These are phyloP conservation scores for Agrypnia vestita DNA, from an alignment of 1,140 invertebrate species.

Conservation along the genomic window DNA sequence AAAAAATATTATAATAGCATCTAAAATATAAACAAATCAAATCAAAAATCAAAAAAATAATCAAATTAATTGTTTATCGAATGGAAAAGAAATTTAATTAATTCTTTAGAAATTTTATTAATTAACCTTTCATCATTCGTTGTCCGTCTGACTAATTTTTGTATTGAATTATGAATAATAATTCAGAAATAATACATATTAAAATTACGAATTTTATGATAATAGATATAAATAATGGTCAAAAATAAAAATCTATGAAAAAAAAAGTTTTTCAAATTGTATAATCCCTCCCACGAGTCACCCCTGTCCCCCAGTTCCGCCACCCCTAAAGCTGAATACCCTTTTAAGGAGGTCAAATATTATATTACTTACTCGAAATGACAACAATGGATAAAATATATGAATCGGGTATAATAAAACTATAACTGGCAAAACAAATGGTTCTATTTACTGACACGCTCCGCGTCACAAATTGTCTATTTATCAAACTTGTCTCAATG, in stretches of 20 bases:
- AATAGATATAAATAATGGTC: too few relatives aligned
- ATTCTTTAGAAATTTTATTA: too few relatives aligned
- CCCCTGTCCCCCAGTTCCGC: constrained; percentile 4
- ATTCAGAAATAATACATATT: too few relatives aligned
- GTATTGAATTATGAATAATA: not conserved
- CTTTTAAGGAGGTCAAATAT: constrained; percentile 61
- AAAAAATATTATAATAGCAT: too few relatives aligned
- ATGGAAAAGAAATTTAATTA: too few relatives aligned
- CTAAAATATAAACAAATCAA: too few relatives aligned
- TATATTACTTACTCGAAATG: constrained; percentile 55
- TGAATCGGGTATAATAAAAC: constrained; percentile 60
- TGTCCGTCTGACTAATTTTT: not conserved
- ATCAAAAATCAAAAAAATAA: too few relatives aligned
- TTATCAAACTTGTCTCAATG: constrained; percentile 55
- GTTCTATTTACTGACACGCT: constrained; percentile 61
- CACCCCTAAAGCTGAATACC: constrained; percentile 53
- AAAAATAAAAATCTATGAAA: too few relatives aligned
- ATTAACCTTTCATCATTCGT: not conserved
- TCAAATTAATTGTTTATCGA: too few relatives aligned
- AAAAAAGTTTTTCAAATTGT: not conserved
- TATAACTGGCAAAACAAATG: constrained; percentile 61
- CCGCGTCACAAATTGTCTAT: constrained; percentile 54
- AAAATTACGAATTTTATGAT: too few relatives aligned
- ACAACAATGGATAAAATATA: constrained; percentile 58
- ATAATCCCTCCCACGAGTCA: not conserved